Evolutionary conservation across 2,113 vertebrate species (phyloP).

Genomic region (Ptychochromis oligacanthus): DNA sequence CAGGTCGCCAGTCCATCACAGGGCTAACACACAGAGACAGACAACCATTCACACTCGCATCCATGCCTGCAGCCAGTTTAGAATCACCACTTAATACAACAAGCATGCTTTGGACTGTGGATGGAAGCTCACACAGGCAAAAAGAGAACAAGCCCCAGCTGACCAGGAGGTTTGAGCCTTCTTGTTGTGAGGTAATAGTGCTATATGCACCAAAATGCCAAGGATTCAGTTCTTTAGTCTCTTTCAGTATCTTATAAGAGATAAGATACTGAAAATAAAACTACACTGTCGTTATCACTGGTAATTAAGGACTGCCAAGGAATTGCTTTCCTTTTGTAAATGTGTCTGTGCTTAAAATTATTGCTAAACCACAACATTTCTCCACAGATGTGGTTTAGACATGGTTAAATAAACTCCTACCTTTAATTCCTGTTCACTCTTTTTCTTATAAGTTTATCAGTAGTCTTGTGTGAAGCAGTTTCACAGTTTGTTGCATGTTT

Average conservation of each 20-base stretch:
- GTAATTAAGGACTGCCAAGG: background rate
- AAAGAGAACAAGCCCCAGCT: background rate
- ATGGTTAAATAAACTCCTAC: background rate
- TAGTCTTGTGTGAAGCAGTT: background rate
- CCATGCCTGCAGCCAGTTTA: background rate
- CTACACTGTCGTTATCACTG: background rate
- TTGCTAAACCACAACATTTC: fast-evolving
- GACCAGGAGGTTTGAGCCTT: background rate
- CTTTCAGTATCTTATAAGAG: conserved; percentile 9
- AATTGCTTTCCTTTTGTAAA: background rate
- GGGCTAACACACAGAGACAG: background rate
- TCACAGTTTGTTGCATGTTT: background rate
- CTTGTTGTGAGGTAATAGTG: fast-evolving
- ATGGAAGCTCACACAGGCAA: background rate
- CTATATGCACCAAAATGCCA: too few species aligned
- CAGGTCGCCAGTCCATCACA: background rate
- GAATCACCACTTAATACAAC: background rate
- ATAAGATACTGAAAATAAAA: too few species aligned
- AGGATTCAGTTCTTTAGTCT: background rate
- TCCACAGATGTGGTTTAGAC: background rate
- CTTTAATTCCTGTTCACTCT: background rate
- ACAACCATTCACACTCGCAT: background rate
- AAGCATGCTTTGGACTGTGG: background rate
- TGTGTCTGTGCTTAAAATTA: too few species aligned
- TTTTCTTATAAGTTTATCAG: too few species aligned